Evolutionary conservation across 2,113 vertebrate species (phyloP).

Genomic region (Athene cunicularia): DNA sequence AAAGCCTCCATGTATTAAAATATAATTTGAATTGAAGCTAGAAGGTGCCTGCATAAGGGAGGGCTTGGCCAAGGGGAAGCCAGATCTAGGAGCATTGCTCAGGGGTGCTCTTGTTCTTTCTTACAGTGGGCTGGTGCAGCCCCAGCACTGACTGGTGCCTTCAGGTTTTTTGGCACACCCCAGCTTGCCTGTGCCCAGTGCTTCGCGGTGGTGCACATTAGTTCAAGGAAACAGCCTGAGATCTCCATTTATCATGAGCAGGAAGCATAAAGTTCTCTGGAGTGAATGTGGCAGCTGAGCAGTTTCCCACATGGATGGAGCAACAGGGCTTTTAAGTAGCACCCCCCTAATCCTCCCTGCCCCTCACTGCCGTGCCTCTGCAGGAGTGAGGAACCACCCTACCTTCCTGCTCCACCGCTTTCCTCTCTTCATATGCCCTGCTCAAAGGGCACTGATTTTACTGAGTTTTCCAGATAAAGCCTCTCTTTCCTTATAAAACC

Average conservation of each 20-base stretch:
- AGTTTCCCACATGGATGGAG: not conserved
- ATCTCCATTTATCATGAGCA: accelerated
- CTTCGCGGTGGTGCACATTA: not conserved
- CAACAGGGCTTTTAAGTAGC: not conserved
- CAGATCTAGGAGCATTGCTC: not conserved
- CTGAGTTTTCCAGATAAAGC: not conserved
- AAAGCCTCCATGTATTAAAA: not conserved
- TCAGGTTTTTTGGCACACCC: not conserved
- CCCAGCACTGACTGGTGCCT: not conserved
- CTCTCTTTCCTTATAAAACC: not conserved
- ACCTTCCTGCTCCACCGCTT: not conserved
- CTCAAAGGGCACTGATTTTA: not conserved
- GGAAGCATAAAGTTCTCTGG: not conserved
- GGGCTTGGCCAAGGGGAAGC: not conserved
- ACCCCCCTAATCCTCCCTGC: not conserved
- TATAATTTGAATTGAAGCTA: not conserved
- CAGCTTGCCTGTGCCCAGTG: not conserved
- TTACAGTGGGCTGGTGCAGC: not conserved
- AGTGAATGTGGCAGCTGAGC: not conserved
- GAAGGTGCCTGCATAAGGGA: not conserved
- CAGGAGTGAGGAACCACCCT: not conserved
- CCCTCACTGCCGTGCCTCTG: not conserved
- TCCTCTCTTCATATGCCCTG: not conserved
- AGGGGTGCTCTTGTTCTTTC: not conserved
- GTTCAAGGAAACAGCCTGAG: not conserved